phyloP scores from a whole-genome alignment of 2,888 invertebrate genomes.

The Drosophila helvetica region DNA sequence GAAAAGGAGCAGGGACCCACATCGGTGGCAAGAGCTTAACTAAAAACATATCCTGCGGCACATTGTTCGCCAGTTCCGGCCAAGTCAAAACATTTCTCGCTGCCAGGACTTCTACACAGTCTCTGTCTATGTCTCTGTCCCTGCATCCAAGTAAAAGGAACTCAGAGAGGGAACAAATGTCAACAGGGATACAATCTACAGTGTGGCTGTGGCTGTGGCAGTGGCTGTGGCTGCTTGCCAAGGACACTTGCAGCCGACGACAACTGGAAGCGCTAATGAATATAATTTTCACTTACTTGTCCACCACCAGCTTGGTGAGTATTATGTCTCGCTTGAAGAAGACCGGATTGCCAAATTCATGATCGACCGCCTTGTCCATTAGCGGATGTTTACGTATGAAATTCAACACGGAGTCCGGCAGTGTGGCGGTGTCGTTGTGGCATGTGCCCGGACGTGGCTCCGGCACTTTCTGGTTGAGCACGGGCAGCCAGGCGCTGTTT shows the following conservation, averaged over 20 bases:
- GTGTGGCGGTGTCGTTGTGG: slow-evolving; percentile 95
- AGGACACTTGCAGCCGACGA: slow-evolving; percentile 30
- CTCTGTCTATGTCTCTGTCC: background rate
- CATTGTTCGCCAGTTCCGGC: slow-evolving; percentile 75
- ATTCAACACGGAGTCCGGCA: slow-evolving; percentile 96
- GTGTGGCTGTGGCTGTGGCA: background rate
- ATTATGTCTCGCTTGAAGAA: slow-evolving; percentile 96
- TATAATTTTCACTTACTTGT: slow-evolving; percentile 85
- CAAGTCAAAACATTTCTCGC: slow-evolving; percentile 58
- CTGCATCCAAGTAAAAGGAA: no score
- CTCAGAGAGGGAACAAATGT: slow-evolving; percentile 21
- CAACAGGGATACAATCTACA: slow-evolving; percentile 31
- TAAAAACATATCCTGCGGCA: slow-evolving; percentile 74
- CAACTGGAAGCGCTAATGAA: slow-evolving; percentile 63
- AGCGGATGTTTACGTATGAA: slow-evolving; percentile 98
- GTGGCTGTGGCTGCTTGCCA: slow-evolving; percentile 39
- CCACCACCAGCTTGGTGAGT: slow-evolving; percentile 95
- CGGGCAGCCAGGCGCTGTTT: slow-evolving; percentile 97
- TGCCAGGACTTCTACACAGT: slow-evolving; percentile 25
- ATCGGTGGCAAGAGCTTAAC: slow-evolving; percentile 68
- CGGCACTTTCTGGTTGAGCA: slow-evolving; percentile 94
- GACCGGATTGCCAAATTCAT: slow-evolving; percentile 96
- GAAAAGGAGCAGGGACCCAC: background rate
- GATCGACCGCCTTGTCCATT: slow-evolving; percentile 98
- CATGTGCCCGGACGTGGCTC: slow-evolving; percentile 97